Evolutionary conservation across 2,113 vertebrate genomes (phyloP).

Genomic region (Tamias sibiricus): DNA sequence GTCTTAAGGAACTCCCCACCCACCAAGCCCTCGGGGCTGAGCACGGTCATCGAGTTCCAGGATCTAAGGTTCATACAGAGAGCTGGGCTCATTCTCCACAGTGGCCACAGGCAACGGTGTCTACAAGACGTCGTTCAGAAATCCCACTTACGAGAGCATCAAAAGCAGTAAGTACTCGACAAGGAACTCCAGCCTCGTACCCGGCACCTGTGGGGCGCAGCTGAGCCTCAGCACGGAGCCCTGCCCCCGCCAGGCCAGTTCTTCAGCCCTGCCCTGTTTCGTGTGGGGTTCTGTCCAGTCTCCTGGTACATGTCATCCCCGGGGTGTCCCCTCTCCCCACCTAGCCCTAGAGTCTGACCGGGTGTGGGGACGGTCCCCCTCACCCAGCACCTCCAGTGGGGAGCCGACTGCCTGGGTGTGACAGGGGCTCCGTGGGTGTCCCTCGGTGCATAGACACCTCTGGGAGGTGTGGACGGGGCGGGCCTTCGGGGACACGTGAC

Average conservation of each 20-base stretch:
- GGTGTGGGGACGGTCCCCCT: rapidly evolving
- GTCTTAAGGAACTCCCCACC: neutral
- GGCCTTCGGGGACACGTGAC: neutral
- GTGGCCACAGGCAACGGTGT: rapidly evolving
- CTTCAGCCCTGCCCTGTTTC: neutral
- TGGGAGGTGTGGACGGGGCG: neutral
- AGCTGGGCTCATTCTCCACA: rapidly evolving
- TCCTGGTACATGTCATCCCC: rapidly evolving
- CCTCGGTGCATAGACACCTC: too few species aligned
- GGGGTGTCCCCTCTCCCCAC: rapidly evolving
- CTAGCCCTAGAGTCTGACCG: neutral
- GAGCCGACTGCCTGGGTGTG: neutral
- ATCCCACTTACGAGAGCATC: rapidly evolving
- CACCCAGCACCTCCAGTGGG: neutral
- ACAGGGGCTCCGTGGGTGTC: rapidly evolving
- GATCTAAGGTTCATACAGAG: rapidly evolving
- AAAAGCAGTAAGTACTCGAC: neutral
- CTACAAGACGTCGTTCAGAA: too few species aligned
- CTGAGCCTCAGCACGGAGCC: neutral
- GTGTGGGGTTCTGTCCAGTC: neutral
- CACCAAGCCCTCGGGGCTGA: neutral
- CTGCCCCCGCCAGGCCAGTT: neutral
- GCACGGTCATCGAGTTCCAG: rapidly evolving
- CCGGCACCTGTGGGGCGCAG: rapidly evolving
- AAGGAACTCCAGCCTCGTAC: rapidly evolving